Base-by-base conservation (phyloP, 2,797 vertebrate species). In the Morus bassanus region DNA sequence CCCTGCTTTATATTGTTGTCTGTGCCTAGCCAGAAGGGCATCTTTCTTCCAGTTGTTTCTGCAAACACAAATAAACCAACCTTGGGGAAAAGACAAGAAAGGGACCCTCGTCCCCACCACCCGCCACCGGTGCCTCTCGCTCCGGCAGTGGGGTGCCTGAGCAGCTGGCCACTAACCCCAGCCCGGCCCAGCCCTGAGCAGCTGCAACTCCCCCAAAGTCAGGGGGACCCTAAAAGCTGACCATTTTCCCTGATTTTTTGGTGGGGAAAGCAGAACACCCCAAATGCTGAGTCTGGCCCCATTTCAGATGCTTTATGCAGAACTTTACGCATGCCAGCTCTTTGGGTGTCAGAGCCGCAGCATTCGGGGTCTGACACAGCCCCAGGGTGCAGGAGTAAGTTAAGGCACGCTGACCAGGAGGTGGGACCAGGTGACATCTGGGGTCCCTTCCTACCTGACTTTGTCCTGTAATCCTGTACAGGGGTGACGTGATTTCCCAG, bases 101-200 rank as follows among this genome's bases (percentile, higher is more conserved):
- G 4, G 30, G 21, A n/a, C 11, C 46, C 48, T 41, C 6, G 0
- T 22, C 19, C 37, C n/a, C 2, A 2, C 46, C 28, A 4, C 27
- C 43, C 31, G 13, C 27, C 57, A 25, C 25, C 0, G 4, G 16
- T 43, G 21, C 37, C 33, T 37, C 57, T 12, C 2, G 1, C 17
- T 72, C 35, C 0, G 3, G 46, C 56, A 60, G 19, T 1, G 1
- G 30, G 56, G 12, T 84, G n/a, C n/a, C 5, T 1, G 0, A 61
- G 14, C 69, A 68, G 25, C 87, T 1, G 0, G 18, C 21, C n/a
- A 1, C 30, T 12, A 25, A n/a, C 22, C 43, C 63, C 69, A 37
- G 75, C 3, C 30, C 81, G 35, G 74, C 23, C 19, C 39, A 56
- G 48, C 24, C 59, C 54, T 8, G 37, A 28, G n/a, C 5, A 0